Evolutionary conservation across 2,113 vertebrate species (phyloP).

Genomic region (Jacana jacana): DNA sequence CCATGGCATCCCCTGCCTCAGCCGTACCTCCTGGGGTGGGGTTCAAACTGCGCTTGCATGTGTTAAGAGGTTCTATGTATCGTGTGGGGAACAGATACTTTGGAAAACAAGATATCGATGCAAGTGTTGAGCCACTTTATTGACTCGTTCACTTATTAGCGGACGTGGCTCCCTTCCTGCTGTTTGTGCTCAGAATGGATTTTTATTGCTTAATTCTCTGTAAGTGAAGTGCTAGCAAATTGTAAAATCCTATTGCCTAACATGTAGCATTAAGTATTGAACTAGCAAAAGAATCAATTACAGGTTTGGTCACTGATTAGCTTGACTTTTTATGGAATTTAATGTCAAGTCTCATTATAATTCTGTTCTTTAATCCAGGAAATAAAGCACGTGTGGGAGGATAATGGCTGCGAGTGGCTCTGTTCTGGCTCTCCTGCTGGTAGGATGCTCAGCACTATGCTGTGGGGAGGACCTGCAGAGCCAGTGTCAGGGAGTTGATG

Average conservation of each 20-base stretch:
- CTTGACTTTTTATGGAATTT: slow-evolving; percentile 64
- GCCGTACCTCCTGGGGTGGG: rapidly evolving
- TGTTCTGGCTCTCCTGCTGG: background rate
- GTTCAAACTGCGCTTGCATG: rapidly evolving
- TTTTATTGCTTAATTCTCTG: slow-evolving; percentile 75
- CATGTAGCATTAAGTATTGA: slow-evolving; percentile 74
- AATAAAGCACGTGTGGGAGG: background rate
- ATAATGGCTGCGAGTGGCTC: background rate
- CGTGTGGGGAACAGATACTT: background rate
- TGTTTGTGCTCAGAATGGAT: slow-evolving; percentile 67
- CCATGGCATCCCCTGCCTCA: rapidly evolving
- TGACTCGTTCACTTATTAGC: slow-evolving; percentile 15
- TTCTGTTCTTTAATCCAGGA: slow-evolving; percentile 43
- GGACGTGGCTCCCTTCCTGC: slow-evolving; percentile 19
- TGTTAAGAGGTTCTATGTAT: background rate
- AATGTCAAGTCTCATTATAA: slow-evolving; percentile 27
- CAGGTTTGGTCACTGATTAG: slow-evolving; percentile 61
- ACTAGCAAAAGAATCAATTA: slow-evolving; percentile 70
- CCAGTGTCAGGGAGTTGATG: rapidly evolving
- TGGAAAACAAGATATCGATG: slow-evolving; percentile 50
- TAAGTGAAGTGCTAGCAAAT: slow-evolving; percentile 72
- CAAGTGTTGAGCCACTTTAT: slow-evolving; percentile 29
- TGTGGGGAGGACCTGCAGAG: background rate
- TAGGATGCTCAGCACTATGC: background rate
- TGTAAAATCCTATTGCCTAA: slow-evolving; percentile 73